Evolutionary conservation across 2,113 vertebrate genomes (phyloP).

Genomic region (Lonchura striata): DNA sequence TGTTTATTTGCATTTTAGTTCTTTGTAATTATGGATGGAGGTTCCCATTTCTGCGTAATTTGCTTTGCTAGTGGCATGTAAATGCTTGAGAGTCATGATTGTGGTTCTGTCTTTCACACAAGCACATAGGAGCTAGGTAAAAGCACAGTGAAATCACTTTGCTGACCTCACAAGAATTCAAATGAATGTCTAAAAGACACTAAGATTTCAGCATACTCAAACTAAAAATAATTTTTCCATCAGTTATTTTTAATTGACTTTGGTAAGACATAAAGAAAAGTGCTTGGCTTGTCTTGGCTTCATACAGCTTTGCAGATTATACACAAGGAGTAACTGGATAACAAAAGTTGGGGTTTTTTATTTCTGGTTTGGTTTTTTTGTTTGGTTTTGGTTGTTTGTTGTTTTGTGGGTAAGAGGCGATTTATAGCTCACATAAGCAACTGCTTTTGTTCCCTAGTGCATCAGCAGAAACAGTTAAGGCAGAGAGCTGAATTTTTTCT

Average conservation of each 20-base stretch:
- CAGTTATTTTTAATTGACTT: neutral
- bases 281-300: neutral
- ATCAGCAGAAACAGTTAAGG: neutral
- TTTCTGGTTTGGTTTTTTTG: neutral
- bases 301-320: neutral
- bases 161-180: neutral
- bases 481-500: neutral
- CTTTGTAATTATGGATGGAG: neutral
- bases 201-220: neutral
- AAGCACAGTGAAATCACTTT: neutral
- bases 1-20: neutral
- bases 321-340: neutral
- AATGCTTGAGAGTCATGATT: neutral
- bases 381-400: neutral
- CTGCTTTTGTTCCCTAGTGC: neutral
- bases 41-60: neutral
- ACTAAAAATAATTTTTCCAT: neutral
- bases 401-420: accelerated
- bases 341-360: accelerated
- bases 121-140: neutral
- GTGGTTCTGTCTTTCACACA: neutral
- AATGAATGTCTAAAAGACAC: neutral
- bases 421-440: neutral
- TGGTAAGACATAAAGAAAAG: neutral
- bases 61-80: neutral